Percentiles rank a stretch among this genome's conserved stretches.
Conservation (phyloP, 2,113 vertebrate species). For the Lamprologus lemairii region DNA sequence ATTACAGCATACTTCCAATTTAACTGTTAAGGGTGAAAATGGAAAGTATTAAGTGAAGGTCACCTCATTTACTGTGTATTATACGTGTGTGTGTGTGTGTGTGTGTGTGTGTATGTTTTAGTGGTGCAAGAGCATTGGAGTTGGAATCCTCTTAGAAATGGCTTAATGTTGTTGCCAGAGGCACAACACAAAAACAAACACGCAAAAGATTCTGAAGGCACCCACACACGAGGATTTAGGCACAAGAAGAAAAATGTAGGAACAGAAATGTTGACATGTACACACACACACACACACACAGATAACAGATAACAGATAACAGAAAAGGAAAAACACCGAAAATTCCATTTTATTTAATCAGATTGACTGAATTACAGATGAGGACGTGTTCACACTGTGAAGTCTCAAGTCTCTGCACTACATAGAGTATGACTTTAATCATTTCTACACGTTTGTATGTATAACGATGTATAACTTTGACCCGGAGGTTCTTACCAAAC, state of each 20-base stretch:
- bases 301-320: not conserved
- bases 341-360: not conserved
- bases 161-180: conserved; percentile 20
- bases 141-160: conserved; percentile 50
- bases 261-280: not conserved
- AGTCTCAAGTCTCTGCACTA: not conserved
- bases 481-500: not conserved
- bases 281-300: not conserved
- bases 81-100: not conserved
- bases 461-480: not conserved
- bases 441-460: not conserved
- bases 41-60: not conserved
- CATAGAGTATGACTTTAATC: not conserved
- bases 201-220: not conserved
- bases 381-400: not conserved
- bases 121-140: not conserved
- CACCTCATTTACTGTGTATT: not conserved
- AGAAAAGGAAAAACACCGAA: not conserved
- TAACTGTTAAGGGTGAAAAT: not conserved
- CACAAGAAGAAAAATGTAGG: not conserved
- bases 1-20: not conserved
- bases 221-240: not conserved
- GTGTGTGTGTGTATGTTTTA: not conserved
- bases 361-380: not conserved
- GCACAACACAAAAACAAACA: conserved; percentile 15